Percentiles rank a stretch among this genome's conserved stretches.
These are phyloP conservation scores for Dipodomys stephensi DNA, from an alignment of 2,113 vertebrate species.

Conservation along the genomic window DNA sequence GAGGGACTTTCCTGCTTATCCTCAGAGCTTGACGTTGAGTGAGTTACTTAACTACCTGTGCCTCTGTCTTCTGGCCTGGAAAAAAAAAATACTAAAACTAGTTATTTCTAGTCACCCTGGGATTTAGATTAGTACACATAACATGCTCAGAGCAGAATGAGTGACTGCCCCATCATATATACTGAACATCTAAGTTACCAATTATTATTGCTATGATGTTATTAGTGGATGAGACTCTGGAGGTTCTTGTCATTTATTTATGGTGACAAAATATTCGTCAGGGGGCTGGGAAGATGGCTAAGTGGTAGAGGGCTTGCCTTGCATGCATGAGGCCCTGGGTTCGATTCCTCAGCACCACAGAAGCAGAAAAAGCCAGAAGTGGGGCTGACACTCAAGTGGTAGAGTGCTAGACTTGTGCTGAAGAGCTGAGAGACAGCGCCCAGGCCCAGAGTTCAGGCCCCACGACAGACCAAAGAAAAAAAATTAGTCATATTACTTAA, in stretches of 20 bases:
- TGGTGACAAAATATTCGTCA: not conserved
- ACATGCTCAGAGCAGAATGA: not conserved
- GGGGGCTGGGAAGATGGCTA: too few species aligned
- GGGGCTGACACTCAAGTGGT: too few species aligned
- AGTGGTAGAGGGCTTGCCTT: too few species aligned
- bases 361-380: too few species aligned
- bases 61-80: not conserved
- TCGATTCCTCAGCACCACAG: too few species aligned
- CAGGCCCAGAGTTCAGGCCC: too few species aligned
- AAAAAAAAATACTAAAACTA: not conserved
- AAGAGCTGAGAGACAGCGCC: too few species aligned
- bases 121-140: not conserved
- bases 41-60: not conserved
- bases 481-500: not conserved
- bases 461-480: too few species aligned
- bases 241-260: not conserved
- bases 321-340: too few species aligned
- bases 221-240: not conserved
- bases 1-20: constrained; percentile 64
- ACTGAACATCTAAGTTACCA: not conserved
- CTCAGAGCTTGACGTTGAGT: not conserved
- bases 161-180: fast-evolving
- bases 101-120: not conserved
- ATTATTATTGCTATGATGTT: not conserved
- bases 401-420: too few species aligned